Percentiles rank a stretch among this genome's conserved stretches.
phyloP scores from a whole-genome alignment of 2,888 invertebrate genomes.

The Apodemia duryi region DNA sequence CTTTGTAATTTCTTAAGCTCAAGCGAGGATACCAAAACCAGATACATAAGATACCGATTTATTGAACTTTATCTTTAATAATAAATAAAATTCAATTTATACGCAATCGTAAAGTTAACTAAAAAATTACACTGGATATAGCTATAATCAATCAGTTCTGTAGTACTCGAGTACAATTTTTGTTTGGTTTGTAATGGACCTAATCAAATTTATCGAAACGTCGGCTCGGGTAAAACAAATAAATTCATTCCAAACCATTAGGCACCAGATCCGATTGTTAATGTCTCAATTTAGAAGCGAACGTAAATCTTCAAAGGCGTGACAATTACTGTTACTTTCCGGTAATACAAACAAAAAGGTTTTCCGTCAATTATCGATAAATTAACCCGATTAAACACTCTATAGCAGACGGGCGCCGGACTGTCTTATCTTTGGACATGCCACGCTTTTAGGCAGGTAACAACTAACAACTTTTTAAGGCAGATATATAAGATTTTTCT shows the following conservation, averaged over 20 bases:
- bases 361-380: constrained; percentile 80
- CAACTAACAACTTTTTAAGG: constrained; percentile 52
- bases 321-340: constrained; percentile 79
- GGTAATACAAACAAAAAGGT: constrained; percentile 78
- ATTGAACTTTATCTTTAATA: constrained; percentile 8
- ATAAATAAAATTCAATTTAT: constrained; percentile 15
- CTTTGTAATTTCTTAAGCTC: neutral
- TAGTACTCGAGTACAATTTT: constrained; percentile 45
- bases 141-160: constrained; percentile 28
- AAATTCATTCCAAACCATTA: constrained; percentile 78
- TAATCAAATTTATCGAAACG: constrained; percentile 59
- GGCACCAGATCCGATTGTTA: constrained; percentile 77
- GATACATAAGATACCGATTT: neutral
- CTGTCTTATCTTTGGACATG: constrained; percentile 71
- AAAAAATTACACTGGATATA: constrained; percentile 29
- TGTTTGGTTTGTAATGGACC: constrained; percentile 39
- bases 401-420: constrained; percentile 71
- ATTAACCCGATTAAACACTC: constrained; percentile 78
- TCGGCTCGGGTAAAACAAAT: constrained; percentile 71
- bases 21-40: neutral
- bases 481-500: constrained; percentile 62
- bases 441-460: constrained; percentile 77
- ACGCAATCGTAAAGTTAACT: constrained; percentile 8
- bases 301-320: constrained; percentile 80
- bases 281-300: constrained; percentile 79